Evolutionary conservation across 2,113 vertebrate genomes (phyloP), one percentile per base, ranked within the genome.

Genomic region (Condylura cristata): DNA sequence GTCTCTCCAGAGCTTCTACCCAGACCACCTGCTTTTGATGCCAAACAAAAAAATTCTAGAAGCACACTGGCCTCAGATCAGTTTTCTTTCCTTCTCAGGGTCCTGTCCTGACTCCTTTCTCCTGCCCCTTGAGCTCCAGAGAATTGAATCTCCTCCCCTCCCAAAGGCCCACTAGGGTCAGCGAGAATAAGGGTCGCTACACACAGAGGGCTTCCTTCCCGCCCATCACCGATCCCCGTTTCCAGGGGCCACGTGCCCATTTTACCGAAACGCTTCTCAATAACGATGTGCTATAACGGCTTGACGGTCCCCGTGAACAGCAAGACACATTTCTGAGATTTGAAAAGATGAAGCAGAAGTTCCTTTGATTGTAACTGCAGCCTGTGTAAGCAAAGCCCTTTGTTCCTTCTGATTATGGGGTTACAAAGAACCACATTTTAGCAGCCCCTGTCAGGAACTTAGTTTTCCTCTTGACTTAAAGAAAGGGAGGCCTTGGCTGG

Each of bases 301-400:
- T 96, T 96, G 90, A 94, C 60, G 6, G 26, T 34, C 34, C 71
- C 58, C 28, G 46, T 70, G 1, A 37, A 56, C 26, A 63, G 72
- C 44, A 87, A 87, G 96, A 68, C 46, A 48, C 56, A 61, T 81
- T 85, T 85, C 37, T 12, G 53, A 88, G 72, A 32, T 37, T 76
- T 66, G 32, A 51, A 78, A 91, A 72, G 58, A 88, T 26, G 72
- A 85, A 53, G 84, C 8, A 48, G 85, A 82, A 26, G 26, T 72
- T 94, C 46, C 46, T 61, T 30, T 71, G 76, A 63, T 4, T 65
- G 72, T 39, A 61, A 66, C 48, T 1, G 14, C 44, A 32, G 83
- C 26, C 56, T 1, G 53, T 34, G 4, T 48, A 44, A 74, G 68
- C 37, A 68, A 58, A 58, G 5, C 39, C 68, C 16, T 32, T 24